Base-by-base conservation (phyloP, 2,888 invertebrate genomes). In the Protophormia terraenovae region DNA sequence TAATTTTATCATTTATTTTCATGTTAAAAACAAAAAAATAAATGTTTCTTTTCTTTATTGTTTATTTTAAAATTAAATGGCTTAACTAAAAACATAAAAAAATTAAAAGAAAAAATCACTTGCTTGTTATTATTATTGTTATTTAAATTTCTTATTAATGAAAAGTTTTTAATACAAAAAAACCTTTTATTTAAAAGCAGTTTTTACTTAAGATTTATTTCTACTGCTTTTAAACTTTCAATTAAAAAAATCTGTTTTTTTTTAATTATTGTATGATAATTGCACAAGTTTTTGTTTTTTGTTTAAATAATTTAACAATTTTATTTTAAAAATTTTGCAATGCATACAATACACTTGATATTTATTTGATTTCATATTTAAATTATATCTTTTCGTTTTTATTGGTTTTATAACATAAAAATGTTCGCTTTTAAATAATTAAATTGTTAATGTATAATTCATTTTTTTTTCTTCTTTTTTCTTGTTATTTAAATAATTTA, bases 21-120 rank as follows among this genome's bases (percentile, higher is more conserved):
- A 41, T 64, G 67, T 41, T n/a, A 19, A 60, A 58, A 67, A 58
- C 32, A 67, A 55, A 60, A 58, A 69, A 78, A 60, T 71, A 71
- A 78, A 79, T 41, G 60, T 69, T 47, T 79, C 16, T 75, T 60
- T 69, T 62, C 27, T 75, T 38, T 38, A 41, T 66, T 60, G n/a
- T 69, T 82, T 41, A 27, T 64, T 86, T 76, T 73, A 71, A 82
- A 82, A 64, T 78, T 82, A 75, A 82, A 82, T 69, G 73, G 47
- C 77, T 82, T 78, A 80, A 80, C 22, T 66, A 60, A 82, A 80
- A 78, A 80, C 45, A 71, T 71, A 53, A 53, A 45, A 66, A 75
- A 76, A 71, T 50, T 55, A 32, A 86, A 83, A 73, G 78, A 82
- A 84, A 69, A 80, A 83, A 62, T 79, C 81, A 84, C 77, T 84